A percentile compares a stretch with the other conserved stretches of the same genome.
These are phyloP conservation scores for Bothrops jararaca DNA, from an alignment of 2,113 vertebrate genomes.

Conservation along the genomic window DNA sequence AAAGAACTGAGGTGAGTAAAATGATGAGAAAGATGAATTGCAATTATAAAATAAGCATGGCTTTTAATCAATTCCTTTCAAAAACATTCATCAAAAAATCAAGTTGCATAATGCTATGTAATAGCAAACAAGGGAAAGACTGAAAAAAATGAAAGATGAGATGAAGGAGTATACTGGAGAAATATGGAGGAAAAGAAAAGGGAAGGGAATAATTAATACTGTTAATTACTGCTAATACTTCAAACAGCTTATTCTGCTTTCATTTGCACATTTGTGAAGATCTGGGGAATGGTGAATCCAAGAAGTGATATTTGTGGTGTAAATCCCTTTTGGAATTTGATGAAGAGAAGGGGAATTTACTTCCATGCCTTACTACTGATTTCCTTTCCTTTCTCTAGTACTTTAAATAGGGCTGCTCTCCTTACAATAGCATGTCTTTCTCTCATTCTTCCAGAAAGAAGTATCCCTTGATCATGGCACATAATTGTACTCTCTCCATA, in stretches of 20 bases:
- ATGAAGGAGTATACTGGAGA: neutral
- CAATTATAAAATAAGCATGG: neutral
- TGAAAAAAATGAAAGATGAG: neutral
- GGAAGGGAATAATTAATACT: neutral
- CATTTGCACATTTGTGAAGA: neutral
- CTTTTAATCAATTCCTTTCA: neutral
- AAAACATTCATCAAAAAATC: neutral
- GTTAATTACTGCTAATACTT: neutral
- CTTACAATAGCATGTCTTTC: neutral
- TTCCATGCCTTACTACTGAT: neutral
- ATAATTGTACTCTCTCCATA: neutral
- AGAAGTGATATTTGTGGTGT: neutral
- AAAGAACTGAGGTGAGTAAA: neutral
- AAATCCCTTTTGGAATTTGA: neutral
- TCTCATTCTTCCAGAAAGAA: neutral
- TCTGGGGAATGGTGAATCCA: neutral
- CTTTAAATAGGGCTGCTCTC: neutral
- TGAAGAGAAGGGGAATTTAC: neutral
- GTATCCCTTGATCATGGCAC: neutral
- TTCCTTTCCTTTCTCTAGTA: neutral
- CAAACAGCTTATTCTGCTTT: neutral
- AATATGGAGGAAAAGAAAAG: neutral
- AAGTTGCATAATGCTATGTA: neutral
- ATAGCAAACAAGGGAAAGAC: neutral
- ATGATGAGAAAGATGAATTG: neutral